Base-by-base conservation (phyloP, 1,140 invertebrate genomes). In the Formica selysi region DNA sequence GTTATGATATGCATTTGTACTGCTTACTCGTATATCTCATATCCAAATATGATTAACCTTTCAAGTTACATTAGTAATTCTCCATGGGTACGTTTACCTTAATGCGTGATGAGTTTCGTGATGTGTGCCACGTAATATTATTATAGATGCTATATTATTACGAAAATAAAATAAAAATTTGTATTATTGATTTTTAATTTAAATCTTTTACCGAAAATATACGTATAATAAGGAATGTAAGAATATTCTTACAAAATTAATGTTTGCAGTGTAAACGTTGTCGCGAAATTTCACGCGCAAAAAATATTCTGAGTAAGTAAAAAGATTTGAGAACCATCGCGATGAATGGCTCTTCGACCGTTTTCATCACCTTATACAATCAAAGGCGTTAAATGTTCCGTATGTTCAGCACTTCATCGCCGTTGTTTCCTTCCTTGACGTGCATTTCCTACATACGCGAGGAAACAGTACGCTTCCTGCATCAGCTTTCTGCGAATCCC, bases 401-500 rank as follows among this genome's bases (percentile, higher is more conserved):
- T 51, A 59, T 51, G 78, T 74, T 83, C 80, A 48, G 41, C 87
- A 67, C n/a, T 79, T 79, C n/a, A 78, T 65, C 32, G 41, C 44
- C 57, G 70, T 84, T 84, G 83, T 84, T 85, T 51, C 41, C 62
- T 85, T 88, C 70, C 57, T 78, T 22, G 48, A 81, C 29, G n/a
- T 54, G 70, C 36, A 79, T 70, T 70, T 59, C 51, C 38, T 70
- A 76, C 61, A 7, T 16, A 54, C 74, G 13, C 44, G 51, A 44
- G 36, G 36, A 61, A 70, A 76, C n/a, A 29, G 44, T 83, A 29
- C 38, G 61, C 73, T 86, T 90, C 57, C 65, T 54, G 74, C 16
- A 71, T 73, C 44, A 54, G 38, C 41, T 57, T 90, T 90, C 89
- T 87, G 29, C 89, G 88, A 90, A 90, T 19, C 54, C 22, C 22